Conservation (phyloP, 1,140 invertebrate genomes). For the Eciton burchellii region DNA sequence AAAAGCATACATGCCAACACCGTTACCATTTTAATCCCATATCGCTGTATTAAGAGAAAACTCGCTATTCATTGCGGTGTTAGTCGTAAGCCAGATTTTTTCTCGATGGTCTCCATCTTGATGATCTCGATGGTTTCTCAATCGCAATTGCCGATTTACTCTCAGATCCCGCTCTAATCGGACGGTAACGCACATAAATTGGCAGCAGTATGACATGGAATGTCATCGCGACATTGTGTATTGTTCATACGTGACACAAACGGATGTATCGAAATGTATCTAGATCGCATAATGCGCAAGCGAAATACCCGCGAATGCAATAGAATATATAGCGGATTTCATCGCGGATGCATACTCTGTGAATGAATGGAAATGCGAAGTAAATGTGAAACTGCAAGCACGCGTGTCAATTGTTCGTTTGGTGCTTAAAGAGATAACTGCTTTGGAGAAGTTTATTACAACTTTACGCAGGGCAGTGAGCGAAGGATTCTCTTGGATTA, state of each 20-base stretch:
- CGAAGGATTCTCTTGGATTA: conserved; percentile 1
- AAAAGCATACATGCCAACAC: neutral
- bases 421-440: neutral
- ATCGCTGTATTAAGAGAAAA: neutral
- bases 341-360: neutral
- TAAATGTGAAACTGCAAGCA: conserved; percentile 1
- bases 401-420: neutral
- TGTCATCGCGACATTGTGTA: neutral
- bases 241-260: conserved; percentile 17
- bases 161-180: neutral
- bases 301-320: neutral
- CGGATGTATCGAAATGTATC: conserved; percentile 4
- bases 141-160: neutral
- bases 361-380: conserved; percentile 24
- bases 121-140: neutral
- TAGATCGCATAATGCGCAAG: neutral
- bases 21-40: conserved; percentile 32
- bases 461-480: neutral
- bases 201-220: neutral
- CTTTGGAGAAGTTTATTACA: neutral
- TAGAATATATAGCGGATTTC: neutral
- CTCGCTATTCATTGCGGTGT: conserved; percentile 24
- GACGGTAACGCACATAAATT: neutral
- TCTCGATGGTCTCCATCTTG: conserved; percentile 20
- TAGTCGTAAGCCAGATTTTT: neutral